Evolutionary conservation across 1,140 invertebrate species (phyloP), one percentile per base, ranked within the genome.

Genomic region (Drosophila teissieri): DNA sequence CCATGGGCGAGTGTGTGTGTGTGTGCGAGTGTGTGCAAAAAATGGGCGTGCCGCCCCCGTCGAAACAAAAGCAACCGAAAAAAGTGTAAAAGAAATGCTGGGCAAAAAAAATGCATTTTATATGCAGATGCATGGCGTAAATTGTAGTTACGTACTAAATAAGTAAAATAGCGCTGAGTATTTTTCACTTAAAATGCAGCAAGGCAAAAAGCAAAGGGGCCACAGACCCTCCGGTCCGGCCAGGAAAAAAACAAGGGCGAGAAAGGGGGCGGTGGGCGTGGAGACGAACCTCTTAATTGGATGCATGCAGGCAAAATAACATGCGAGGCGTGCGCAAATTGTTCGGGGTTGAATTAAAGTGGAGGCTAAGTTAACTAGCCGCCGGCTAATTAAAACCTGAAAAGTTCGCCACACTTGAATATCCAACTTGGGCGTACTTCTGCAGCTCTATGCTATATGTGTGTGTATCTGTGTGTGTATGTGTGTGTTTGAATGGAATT

Each of bases 81-180:
- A 19, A 54, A 65, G 14, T 27, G 15, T 46, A 67, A 36, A 42
- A 70, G 52, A 57, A 72, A 49, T 72, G 64, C 68, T 72, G 73
- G 19, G 19, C 1, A 27, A 78, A 78, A 86, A 75, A 86, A 88
- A 83, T 88, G 83, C 72, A 88, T 86, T 86, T 88, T 89, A 83
- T 89, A 86, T 86, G 83, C 83, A 86, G 83, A 86, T 86, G 83
- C 84, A 83, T 79, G 83, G 83, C 83, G 83, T 86, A 89, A 89
- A 89, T 89, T 89, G 84, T 88, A 89, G 84, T 89, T 89, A 76
- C 84, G 78, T 81, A 88, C 83, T 91, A 91, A 91, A 91, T 91
- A 91, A 91, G 89, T 82, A 85, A 91, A 91, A 91, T 91, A 73
- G 78, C 80, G 69, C 80, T 91, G 88, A 91, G 83, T 89, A 83